Evolutionary conservation across 2,888 invertebrate species (phyloP).

Genomic region (Hypselothyrea guttata): DNA sequence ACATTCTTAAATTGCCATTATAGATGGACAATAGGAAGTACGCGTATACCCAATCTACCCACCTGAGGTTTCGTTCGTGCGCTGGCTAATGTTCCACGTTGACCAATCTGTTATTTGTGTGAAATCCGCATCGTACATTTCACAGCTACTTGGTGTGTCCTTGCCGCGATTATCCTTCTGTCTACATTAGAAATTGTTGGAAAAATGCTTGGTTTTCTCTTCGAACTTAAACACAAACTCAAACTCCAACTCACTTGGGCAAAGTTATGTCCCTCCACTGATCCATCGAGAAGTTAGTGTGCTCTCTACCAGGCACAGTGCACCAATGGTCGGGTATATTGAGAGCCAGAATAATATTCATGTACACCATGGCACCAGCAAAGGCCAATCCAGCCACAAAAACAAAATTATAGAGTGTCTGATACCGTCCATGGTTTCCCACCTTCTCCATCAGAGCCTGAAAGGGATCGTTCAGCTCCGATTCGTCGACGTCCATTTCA

Average conservation of each 20-base stretch:
- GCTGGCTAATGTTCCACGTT: conserved; percentile 61
- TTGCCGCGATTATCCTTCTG: conserved; percentile 80
- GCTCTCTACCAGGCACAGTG: conserved; percentile 83
- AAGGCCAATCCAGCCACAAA: conserved; percentile 83
- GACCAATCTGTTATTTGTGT: conserved; percentile 72
- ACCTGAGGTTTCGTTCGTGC: conserved; percentile 72
- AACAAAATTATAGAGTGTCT: conserved; percentile 83
- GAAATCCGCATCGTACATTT: conserved; percentile 82
- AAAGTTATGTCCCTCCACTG: conserved; percentile 84
- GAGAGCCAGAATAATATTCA: conserved; percentile 84
- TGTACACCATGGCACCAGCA: conserved; percentile 83
- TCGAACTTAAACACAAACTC: too few relatives aligned
- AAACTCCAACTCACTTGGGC: conserved; percentile 82
- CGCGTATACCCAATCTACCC: conserved; percentile 7
- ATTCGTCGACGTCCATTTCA: conserved; percentile 58
- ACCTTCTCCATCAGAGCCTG: conserved; percentile 83
- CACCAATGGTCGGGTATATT: conserved; percentile 85
- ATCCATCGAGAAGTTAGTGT: conserved; percentile 82
- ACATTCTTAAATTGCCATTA: conserved; percentile 26
- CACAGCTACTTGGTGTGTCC: conserved; percentile 82
- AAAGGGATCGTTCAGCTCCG: conserved; percentile 82
- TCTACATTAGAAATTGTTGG: conserved; percentile 46
- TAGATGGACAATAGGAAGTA: background rate
- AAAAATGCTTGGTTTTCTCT: background rate
- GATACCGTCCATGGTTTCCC: conserved; percentile 84